Evolutionary conservation across 2,888 invertebrate species (phyloP), one percentile per base, ranked within the genome.

Genomic region (Eledone cirrhosa): DNA sequence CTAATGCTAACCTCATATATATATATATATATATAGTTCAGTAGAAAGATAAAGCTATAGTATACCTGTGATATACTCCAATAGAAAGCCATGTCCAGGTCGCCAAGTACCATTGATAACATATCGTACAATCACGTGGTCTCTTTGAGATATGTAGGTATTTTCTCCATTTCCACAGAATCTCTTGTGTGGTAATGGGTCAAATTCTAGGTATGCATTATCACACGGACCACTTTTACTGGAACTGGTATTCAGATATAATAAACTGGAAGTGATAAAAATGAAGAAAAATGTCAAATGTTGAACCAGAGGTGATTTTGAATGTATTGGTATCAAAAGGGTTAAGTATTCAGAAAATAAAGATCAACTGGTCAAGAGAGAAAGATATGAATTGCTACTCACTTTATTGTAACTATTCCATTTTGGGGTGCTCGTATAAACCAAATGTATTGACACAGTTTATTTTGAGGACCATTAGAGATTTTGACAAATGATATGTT

Each of bases 111-210:
- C 41, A 33, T 72, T 72, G n/a, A 41, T 33, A 72, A 72, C 72
- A 33, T 41, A 72, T n/a, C 72, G 72, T 41, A 72, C 72, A 72
- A 72, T 33, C 24, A 72, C 72, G 41, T 72, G 72, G 72, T 72
- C 72, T 31, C 72, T 19, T 33, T 72, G 72, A 24, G 72, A 72
- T 72, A 72, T 72, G 72, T 72, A 72, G 1, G 72, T 72, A 22
- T 41, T 31, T 2, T n/a, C 41, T 31, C 33, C 31, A n/a, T 41
- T 72, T 0, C 22, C 41, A 41, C 72, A 72, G 33, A 72, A 72
- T 72, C 41, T 72, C 27, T 33, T 72, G 29, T 72, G 72, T 72
- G 72, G 72, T 72, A 72, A 31, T 41, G 72, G 72, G 14, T 31
- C 33, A 33, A 72, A 72, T 24, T 72, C 72, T 41, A 72, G 41